Conservation (phyloP, 2,888 invertebrate species). For the Leptopterna dolabrata region DNA sequence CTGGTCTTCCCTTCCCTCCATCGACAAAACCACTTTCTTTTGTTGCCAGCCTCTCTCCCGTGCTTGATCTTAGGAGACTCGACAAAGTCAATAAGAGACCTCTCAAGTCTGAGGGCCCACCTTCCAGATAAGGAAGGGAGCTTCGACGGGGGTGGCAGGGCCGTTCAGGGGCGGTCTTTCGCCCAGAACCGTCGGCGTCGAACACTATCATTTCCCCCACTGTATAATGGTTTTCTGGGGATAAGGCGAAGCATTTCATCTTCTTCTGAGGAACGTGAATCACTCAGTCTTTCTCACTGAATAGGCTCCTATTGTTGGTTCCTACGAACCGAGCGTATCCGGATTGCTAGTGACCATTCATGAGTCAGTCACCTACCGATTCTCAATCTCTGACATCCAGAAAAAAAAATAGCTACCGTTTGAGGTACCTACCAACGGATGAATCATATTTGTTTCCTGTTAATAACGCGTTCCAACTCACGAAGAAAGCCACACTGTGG, state of each 20-base stretch:
- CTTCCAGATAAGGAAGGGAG: not conserved
- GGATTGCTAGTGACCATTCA: not conserved
- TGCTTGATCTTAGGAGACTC: conserved; percentile 17
- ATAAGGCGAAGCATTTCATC: not conserved
- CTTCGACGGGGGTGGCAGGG: not conserved
- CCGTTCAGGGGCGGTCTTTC: not conserved
- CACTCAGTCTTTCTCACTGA: not conserved
- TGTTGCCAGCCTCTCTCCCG: conserved; percentile 22
- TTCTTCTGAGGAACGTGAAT: not conserved
- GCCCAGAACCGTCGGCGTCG: not conserved
- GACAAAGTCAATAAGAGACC: conserved; percentile 36
- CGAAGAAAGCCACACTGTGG: too few species aligned
- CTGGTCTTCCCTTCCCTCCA: conserved; percentile 27
- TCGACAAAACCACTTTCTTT: conserved; percentile 39
- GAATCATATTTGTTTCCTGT: too few species aligned
- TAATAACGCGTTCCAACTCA: too few species aligned
- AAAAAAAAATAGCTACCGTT: too few species aligned
- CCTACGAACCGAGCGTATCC: not conserved
- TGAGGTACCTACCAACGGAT: too few species aligned
- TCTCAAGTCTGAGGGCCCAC: not conserved
- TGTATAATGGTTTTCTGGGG: not conserved
- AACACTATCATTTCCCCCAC: not conserved
- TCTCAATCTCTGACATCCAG: too few species aligned
- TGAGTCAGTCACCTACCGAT: not conserved
- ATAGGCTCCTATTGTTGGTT: not conserved